These are phyloP conservation scores for Altica lythri DNA, from an alignment of 2,888 invertebrate species.

Conservation along the genomic window DNA sequence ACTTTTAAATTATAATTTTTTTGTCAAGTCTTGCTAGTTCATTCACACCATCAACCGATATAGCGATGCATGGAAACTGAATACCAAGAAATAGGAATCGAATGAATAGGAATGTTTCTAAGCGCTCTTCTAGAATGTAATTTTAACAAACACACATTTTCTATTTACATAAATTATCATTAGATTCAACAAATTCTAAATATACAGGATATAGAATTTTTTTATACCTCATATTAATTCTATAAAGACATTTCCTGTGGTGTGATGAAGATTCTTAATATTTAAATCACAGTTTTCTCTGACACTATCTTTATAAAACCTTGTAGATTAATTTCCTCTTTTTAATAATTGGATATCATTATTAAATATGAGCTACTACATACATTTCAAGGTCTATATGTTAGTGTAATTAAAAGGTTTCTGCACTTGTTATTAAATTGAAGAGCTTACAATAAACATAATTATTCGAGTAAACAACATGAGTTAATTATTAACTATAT, in stretches of 20 bases:
- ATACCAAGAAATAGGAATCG: slow-evolving; percentile 8
- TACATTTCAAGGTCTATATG: background rate
- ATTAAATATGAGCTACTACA: background rate
- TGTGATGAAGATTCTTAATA: too few species aligned
- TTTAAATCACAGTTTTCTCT: too few species aligned
- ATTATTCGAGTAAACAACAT: too few species aligned
- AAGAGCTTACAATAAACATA: background rate
- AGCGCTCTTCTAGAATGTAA: background rate
- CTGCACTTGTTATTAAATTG: background rate
- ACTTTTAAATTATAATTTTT: slow-evolving; percentile 7
- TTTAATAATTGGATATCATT: slow-evolving; percentile 1
- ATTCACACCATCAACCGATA: background rate
- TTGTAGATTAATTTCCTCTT: too few species aligned
- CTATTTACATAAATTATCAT: too few species aligned
- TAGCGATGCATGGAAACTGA: slow-evolving; percentile 1
- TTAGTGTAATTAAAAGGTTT: slow-evolving; percentile 6
- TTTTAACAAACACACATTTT: too few species aligned
- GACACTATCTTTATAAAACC: too few species aligned
- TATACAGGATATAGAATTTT: too few species aligned
- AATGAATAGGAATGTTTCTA: background rate
- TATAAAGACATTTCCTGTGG: too few species aligned
- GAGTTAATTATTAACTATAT: too few species aligned
- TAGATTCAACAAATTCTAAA: too few species aligned
- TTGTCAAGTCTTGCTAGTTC: slow-evolving; percentile 3
- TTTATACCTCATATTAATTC: too few species aligned